Evolutionary conservation across 2,888 invertebrate genomes (phyloP).

Genomic region (Bugula neritina): DNA sequence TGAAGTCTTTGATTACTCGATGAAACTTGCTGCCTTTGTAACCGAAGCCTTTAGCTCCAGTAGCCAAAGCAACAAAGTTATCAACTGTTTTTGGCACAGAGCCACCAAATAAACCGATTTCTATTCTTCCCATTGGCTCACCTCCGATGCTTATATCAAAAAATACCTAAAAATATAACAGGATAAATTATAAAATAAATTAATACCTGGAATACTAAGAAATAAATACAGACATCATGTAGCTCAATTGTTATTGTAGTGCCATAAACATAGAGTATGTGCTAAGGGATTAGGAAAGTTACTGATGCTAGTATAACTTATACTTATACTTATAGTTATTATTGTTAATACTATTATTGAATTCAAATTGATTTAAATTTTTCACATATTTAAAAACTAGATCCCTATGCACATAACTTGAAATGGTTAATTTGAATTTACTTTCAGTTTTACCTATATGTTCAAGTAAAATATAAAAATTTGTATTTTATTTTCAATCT

Average conservation of each 20-base stretch:
- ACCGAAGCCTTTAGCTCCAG: slow-evolving; percentile 38
- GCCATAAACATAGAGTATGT: background rate
- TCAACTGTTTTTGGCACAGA: slow-evolving; percentile 73
- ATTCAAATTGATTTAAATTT: too few species aligned
- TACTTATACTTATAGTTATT: too few species aligned
- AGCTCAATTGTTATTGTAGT: background rate
- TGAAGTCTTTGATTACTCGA: slow-evolving; percentile 79
- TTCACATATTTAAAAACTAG: too few species aligned
- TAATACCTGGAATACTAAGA: background rate
- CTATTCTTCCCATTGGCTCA: slow-evolving; percentile 66
- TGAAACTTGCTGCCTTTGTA: slow-evolving; percentile 79
- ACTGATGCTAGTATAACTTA: too few species aligned
- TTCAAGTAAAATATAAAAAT: too few species aligned
- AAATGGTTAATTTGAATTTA: too few species aligned
- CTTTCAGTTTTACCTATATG: too few species aligned
- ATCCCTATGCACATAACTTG: too few species aligned
- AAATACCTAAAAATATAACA: slow-evolving; percentile 59
- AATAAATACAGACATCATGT: background rate
- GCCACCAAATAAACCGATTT: slow-evolving; percentile 77
- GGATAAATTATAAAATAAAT: slow-evolving; percentile 30
- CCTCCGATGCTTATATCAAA: slow-evolving; percentile 71
- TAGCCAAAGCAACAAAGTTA: slow-evolving; percentile 73
- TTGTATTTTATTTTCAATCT: too few species aligned
- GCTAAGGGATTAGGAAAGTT: too few species aligned
- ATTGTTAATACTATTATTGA: too few species aligned